phyloP scores from a whole-genome alignment of 2,797 vertebrate species.

The Phataginus tetradactyla region DNA sequence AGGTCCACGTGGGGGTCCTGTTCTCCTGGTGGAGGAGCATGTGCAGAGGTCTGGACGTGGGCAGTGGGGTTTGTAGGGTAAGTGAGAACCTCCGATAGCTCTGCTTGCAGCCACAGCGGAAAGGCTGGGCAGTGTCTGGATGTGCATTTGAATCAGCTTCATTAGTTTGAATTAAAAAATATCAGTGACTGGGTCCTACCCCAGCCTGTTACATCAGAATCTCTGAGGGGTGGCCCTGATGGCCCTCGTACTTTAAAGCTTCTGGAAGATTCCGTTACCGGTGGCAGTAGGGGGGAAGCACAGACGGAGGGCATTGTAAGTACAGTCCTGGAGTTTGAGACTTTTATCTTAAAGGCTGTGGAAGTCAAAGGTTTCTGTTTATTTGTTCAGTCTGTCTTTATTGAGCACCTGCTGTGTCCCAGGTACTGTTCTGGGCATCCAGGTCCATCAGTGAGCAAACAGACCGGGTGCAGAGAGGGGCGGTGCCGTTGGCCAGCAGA shows the following conservation, averaged over 20 bases:
- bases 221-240: not conserved
- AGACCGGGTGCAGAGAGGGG: not conserved
- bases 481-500: accelerated
- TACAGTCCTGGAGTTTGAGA: not conserved
- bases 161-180: not conserved
- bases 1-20: not conserved
- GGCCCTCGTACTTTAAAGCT: not conserved
- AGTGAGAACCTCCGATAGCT: not conserved
- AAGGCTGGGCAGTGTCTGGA: not conserved
- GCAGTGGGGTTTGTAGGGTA: not conserved
- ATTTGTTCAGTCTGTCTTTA: not conserved
- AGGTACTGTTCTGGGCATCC: not conserved
- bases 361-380: not conserved
- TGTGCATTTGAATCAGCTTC: not conserved
- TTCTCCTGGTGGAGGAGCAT: not conserved
- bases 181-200: not conserved
- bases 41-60: not conserved
- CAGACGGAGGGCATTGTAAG: not conserved
- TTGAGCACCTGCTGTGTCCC: not conserved
- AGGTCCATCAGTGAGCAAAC: not conserved
- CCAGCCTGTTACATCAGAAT: not conserved
- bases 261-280: not conserved
- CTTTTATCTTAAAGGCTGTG: not conserved
- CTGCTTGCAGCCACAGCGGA: not conserved
- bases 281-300: not conserved